A percentile compares a stretch with the other conserved stretches of the same genome.
These are phyloP conservation scores for Aspidapion aeneum DNA, from an alignment of 2,888 invertebrate genomes.

Conservation along the genomic window DNA sequence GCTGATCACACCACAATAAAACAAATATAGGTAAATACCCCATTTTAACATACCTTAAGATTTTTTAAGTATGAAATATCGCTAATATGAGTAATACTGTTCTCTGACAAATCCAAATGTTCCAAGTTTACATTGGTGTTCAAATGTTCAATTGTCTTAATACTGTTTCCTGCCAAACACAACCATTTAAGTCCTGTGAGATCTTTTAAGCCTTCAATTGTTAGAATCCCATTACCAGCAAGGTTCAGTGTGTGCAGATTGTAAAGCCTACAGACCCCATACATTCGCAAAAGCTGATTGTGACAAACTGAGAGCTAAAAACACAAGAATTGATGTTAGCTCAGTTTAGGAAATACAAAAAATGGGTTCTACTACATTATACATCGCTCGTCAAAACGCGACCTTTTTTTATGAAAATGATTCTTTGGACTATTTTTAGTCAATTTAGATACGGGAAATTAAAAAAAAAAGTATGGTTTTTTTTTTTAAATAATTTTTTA, in stretches of 20 bases:
- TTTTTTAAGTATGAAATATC: slow-evolving; percentile 80
- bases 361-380: no score
- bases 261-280: slow-evolving; percentile 76
- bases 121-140: slow-evolving; percentile 78
- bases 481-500: no score
- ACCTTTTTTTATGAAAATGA: no score
- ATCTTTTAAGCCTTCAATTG: slow-evolving; percentile 87
- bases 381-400: no score
- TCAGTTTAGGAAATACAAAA: no score
- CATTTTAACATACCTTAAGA: slow-evolving; percentile 87
- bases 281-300: slow-evolving; percentile 85
- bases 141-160: slow-evolving; percentile 90
- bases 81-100: slow-evolving; percentile 78
- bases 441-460: no score
- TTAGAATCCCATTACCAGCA: slow-evolving; percentile 83
- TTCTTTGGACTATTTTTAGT: no score
- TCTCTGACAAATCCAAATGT: slow-evolving; percentile 84
- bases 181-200: slow-evolving; percentile 75
- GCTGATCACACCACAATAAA: no score
- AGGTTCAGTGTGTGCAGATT: slow-evolving; percentile 78
- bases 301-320: slow-evolving; percentile 79
- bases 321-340: no score
- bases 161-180: slow-evolving; percentile 84
- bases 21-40: no score
- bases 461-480: no score